Conservation (phyloP, 92 coral and sea anemone species). For the Montipora capitata region DNA sequence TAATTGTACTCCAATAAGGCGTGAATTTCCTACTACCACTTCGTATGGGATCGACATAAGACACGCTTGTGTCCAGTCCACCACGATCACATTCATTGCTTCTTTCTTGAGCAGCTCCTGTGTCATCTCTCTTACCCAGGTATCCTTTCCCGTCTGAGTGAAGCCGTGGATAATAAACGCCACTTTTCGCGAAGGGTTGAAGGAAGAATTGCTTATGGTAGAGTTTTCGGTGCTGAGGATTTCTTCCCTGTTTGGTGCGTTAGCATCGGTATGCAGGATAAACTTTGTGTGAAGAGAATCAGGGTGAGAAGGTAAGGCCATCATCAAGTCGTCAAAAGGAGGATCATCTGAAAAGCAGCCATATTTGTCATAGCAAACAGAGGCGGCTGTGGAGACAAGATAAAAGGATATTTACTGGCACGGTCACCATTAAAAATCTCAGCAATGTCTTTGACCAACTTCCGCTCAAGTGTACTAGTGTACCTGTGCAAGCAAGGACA, state of each 20-base stretch:
- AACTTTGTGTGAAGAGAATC: conserved; percentile 73
- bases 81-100: conserved; percentile 82
- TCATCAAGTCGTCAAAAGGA: conserved; percentile 77
- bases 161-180: conserved; percentile 87
- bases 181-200: conserved; percentile 65
- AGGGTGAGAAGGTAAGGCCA: conserved; percentile 89
- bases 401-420: not conserved
- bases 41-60: conserved; percentile 58
- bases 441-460: too few relatives aligned
- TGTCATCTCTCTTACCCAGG: conserved; percentile 82
- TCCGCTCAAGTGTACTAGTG: too few relatives aligned
- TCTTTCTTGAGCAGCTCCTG: conserved; percentile 78
- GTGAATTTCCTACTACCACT: conserved; percentile 87
- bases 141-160: conserved; percentile 72
- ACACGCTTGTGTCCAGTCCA: conserved; percentile 89
- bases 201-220: conserved; percentile 68
- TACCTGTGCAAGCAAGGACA: too few relatives aligned
- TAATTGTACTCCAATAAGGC: conserved; percentile 84
- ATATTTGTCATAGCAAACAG: conserved; percentile 83
- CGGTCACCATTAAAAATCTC: too few relatives aligned
- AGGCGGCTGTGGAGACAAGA: conserved; percentile 46
- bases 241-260: conserved; percentile 45
- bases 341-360: conserved; percentile 91
- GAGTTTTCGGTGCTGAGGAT: conserved; percentile 46
- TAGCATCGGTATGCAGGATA: conserved; percentile 73